These are phyloP conservation scores for Pteropus alecto DNA, from an alignment of 2,113 vertebrate genomes.

Conservation along the genomic window DNA sequence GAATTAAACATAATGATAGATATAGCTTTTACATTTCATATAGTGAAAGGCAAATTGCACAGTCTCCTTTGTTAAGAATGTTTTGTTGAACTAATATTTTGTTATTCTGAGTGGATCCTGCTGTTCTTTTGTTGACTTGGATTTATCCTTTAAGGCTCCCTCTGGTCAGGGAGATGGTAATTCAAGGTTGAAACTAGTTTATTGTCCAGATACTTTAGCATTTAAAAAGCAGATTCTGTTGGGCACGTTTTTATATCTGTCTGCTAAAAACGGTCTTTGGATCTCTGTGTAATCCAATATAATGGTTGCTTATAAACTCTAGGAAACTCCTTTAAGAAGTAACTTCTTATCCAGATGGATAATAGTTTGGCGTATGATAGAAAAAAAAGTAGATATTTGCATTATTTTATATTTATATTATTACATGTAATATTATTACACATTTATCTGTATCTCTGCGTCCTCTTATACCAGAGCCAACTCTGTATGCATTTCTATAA, in stretches of 20 bases:
- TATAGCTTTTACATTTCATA: slow-evolving; percentile 4
- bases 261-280: background rate
- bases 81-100: background rate
- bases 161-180: background rate
- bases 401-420: background rate
- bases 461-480: background rate
- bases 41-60: background rate
- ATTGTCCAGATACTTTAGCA: slow-evolving; percentile 40
- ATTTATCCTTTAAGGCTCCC: background rate
- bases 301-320: slow-evolving; percentile 14
- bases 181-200: background rate
- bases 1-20: background rate
- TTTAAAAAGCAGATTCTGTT: slow-evolving; percentile 8
- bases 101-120: background rate
- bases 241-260: background rate
- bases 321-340: slow-evolving; percentile 15
- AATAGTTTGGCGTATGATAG: background rate
- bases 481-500: background rate
- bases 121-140: background rate
- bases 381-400: background rate
- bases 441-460: background rate
- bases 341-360: background rate
- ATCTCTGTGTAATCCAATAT: background rate
- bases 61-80: background rate
- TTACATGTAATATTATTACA: background rate